phyloP scores from a whole-genome alignment of 1,140 invertebrate species.

The Helicoverpa zea region DNA sequence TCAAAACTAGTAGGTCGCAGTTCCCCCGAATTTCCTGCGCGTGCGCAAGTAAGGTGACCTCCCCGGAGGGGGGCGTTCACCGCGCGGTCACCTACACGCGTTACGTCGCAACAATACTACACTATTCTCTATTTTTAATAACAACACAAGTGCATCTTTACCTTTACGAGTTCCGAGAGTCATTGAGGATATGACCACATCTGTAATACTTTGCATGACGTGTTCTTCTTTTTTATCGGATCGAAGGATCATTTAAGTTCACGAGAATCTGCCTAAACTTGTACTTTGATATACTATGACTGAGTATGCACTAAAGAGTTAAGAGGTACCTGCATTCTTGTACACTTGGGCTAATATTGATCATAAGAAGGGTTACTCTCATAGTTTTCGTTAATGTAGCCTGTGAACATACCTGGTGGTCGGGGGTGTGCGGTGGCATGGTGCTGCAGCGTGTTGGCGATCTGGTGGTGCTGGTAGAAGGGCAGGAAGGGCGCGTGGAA shows the following conservation, averaged over 20 bases:
- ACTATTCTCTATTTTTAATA: conserved; percentile 59
- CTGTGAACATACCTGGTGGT: conserved; percentile 75
- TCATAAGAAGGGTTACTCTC: too few relatives aligned
- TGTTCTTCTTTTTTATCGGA: background rate
- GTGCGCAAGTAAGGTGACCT: conserved; percentile 74
- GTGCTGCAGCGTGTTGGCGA: conserved; percentile 81
- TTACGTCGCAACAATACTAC: conserved; percentile 60
- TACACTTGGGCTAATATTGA: background rate
- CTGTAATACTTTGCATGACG: background rate
- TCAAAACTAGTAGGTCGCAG: conserved; percentile 50
- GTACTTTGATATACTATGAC: too few relatives aligned
- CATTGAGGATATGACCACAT: conserved; percentile 20
- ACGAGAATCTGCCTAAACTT: too few relatives aligned
- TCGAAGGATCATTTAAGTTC: background rate
- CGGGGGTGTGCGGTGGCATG: conserved; percentile 79
- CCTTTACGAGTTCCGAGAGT: conserved; percentile 24
- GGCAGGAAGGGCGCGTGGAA: conserved; percentile 85
- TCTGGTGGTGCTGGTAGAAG: conserved; percentile 85
- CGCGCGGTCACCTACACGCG: conserved; percentile 73
- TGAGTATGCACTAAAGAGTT: too few relatives aligned
- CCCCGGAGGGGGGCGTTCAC: conserved; percentile 78
- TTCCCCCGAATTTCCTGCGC: conserved; percentile 69
- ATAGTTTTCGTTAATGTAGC: too few relatives aligned
- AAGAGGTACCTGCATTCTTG: background rate
- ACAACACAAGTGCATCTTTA: conserved; percentile 23